Percentiles rank a stretch among this genome's conserved stretches.
Evolutionary conservation across 2,888 invertebrate genomes (phyloP).

Genomic region (Drosophila incognita): DNA sequence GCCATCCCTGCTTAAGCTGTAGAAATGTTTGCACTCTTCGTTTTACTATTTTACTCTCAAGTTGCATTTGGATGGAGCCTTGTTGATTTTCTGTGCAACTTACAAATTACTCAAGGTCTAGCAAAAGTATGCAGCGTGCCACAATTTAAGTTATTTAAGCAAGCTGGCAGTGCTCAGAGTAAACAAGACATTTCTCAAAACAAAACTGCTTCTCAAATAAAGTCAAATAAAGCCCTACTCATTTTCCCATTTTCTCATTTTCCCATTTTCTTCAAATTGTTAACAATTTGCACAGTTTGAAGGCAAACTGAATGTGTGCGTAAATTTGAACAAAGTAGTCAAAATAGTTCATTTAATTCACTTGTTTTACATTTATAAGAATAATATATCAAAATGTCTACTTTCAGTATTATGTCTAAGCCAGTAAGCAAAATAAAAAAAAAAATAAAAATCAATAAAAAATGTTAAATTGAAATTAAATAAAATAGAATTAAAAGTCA

Average conservation of each 20-base stretch:
- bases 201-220: not conserved
- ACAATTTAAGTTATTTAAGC: too few species aligned
- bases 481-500: not conserved
- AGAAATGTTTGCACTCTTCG: constrained; percentile 59
- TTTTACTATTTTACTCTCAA: constrained; percentile 14
- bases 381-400: too few species aligned
- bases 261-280: too few species aligned
- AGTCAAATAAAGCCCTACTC: too few species aligned
- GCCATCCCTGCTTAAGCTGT: constrained; percentile 61
- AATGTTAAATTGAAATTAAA: not conserved
- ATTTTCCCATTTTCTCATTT: too few species aligned
- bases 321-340: not conserved
- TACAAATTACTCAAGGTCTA: not conserved
- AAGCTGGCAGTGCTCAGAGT: not conserved
- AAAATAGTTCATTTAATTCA: not conserved
- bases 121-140: not conserved
- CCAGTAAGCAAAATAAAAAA: too few species aligned
- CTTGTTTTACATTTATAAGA: not conserved
- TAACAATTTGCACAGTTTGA: not conserved
- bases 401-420: too few species aligned
- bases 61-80: constrained; percentile 21
- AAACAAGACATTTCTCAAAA: not conserved
- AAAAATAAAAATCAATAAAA: too few species aligned
- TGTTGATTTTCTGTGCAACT: constrained; percentile 3
- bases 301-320: not conserved